These are phyloP conservation scores for Podargus strigoides DNA, from an alignment of 2,797 vertebrate genomes.

Conservation along the genomic window DNA sequence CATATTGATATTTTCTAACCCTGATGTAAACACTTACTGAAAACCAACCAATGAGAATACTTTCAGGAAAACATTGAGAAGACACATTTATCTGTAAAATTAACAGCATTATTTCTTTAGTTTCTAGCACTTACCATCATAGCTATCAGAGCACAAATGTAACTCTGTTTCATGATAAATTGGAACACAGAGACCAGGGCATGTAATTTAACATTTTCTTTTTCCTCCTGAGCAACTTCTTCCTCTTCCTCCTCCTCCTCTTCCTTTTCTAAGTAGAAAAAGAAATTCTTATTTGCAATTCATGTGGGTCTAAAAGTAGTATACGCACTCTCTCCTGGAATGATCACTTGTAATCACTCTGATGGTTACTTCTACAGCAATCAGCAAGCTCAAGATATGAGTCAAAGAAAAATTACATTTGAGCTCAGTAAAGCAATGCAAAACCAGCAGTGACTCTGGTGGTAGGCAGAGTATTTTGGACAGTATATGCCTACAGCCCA, in stretches of 20 bases:
- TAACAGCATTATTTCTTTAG: not conserved
- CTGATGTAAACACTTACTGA: not conserved
- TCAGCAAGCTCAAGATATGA: not conserved
- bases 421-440: not conserved
- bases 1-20: not conserved
- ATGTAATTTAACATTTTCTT: constrained; percentile 75
- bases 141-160: constrained; percentile 96
- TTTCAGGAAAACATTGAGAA: not conserved
- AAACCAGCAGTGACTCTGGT: not conserved
- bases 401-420: not conserved
- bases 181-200: constrained; percentile 87
- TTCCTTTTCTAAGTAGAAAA: constrained; percentile 75
- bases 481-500: not conserved
- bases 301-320: not conserved
- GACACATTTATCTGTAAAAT: not conserved
- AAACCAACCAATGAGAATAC: not conserved
- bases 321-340: not conserved
- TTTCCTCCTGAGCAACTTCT: constrained; percentile 63
- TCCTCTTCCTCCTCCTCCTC: constrained; percentile 77
- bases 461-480: not conserved
- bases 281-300: constrained; percentile 32
- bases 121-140: constrained; percentile 89
- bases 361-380: not conserved
- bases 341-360: not conserved
- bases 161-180: constrained; percentile 98